Base-by-base conservation (phyloP, 35 echinoderm and acorn worm species). In the Apostichopus japonicus region DNA sequence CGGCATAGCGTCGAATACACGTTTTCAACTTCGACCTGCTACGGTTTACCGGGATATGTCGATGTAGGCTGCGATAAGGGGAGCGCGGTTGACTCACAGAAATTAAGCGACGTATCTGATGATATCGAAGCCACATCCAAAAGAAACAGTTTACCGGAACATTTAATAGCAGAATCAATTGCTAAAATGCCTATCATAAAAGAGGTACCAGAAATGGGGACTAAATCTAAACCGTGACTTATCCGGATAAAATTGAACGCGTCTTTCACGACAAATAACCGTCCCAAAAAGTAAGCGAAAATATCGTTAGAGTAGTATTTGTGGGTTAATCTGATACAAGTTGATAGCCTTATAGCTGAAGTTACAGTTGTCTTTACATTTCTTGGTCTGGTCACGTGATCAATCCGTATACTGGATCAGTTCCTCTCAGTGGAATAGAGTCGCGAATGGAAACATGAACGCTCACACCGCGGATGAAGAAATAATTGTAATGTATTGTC, bases 1-100 rank as follows among this genome's bases (percentile, higher is more conserved):
- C 81, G 81, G 23, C 81, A 84, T 57, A 84, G 81, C 81, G 6
- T 84, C 57, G 81, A 59, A 54, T 84, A 16, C n/a, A 84, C 10
- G 57, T 55, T 84, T 24, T 57, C 81, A 10, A n/a, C 81, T 24
- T 57, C 81, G 54, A 24, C 81, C 4, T 54, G 54, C 57, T 84
- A 62, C 81, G 15, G 54, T 56, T 84, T 84, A 21, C 81, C 81
- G 1, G 54, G 81, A 6, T 58, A 84, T 22, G 53, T 84, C 4
- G 81, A 84, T 6, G 19, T 15, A 73, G n/a, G 11, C 17, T 10
- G 71, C 71, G 17, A 73, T 73, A 73, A 15, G 6, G 71, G 16
- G 3, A 73, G 21, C 6, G 5, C n/a, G n/a, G 61, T 73, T n/a
- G 71, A 19, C 6, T n/a, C 71, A 17, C 71, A 73, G 71, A 73